phyloP scores from a whole-genome alignment of 1,140 invertebrate genomes.

The Drosophila kurseongensis region DNA sequence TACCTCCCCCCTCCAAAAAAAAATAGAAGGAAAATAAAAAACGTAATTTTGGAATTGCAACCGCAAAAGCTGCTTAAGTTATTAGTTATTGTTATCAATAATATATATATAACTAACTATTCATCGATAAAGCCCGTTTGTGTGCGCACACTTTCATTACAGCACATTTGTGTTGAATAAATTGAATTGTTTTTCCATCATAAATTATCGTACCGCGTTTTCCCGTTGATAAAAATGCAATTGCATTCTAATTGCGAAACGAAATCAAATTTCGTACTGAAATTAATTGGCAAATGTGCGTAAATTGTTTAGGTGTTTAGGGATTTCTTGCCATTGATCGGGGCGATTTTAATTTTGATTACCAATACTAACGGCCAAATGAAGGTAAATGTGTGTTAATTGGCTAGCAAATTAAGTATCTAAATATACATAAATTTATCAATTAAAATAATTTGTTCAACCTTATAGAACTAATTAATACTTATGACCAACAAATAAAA shows the following conservation, averaged over 20 bases:
- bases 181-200: constrained; percentile 42
- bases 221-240: constrained; percentile 35
- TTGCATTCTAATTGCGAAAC: constrained; percentile 30
- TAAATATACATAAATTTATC: no score
- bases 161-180: constrained; percentile 35
- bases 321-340: constrained; percentile 13
- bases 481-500: no score
- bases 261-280: constrained; percentile 30
- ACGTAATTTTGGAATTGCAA: constrained; percentile 34
- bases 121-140: constrained; percentile 15
- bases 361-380: not conserved
- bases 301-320: constrained; percentile 20
- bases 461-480: no score
- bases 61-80: constrained; percentile 56
- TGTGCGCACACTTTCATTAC: constrained; percentile 20
- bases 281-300: constrained; percentile 39
- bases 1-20: not conserved
- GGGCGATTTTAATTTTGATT: constrained; percentile 7
- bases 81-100: constrained; percentile 60
- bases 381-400: no score
- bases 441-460: no score
- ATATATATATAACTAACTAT: constrained; percentile 39
- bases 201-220: constrained; percentile 18
- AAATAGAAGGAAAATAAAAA: not conserved
- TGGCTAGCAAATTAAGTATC: no score